Evolutionary conservation across 1,140 invertebrate species (phyloP).

Genomic region (Lordiphosa collinella): DNA sequence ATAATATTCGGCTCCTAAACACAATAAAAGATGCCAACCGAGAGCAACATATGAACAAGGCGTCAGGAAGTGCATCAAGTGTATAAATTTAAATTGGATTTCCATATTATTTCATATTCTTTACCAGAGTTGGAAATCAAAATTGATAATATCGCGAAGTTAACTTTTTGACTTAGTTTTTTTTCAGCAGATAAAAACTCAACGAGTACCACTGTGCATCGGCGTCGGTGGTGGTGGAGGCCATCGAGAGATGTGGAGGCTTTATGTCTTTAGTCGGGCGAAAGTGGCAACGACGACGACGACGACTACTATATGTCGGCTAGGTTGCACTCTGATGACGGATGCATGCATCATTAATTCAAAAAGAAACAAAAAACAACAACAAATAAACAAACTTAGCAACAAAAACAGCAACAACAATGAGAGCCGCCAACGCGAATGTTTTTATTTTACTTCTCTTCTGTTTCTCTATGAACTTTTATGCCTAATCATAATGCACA

Average conservation of each 20-base stretch:
- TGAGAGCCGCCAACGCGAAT: constrained; percentile 13
- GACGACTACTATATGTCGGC: constrained; percentile 23
- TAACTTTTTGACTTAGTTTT: too few species aligned
- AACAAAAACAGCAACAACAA: constrained; percentile 1
- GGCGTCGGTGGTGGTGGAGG: constrained; percentile 18
- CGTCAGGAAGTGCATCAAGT: too few species aligned
- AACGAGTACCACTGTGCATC: too few species aligned
- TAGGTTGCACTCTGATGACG: constrained; percentile 61
- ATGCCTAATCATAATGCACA: constrained; percentile 45
- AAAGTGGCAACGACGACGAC: constrained; percentile 41
- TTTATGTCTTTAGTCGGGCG: constrained; percentile 17
- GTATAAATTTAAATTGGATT: too few species aligned
- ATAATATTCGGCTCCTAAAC: too few species aligned
- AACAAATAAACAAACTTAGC: constrained; percentile 16
- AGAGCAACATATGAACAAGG: too few species aligned
- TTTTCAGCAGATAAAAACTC: too few species aligned
- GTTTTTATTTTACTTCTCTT: constrained; percentile 16
- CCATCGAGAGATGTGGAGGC: constrained; percentile 15
- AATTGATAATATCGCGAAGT: too few species aligned
- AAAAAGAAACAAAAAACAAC: constrained; percentile 46
- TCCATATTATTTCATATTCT: too few species aligned
- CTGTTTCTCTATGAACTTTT: constrained; percentile 27
- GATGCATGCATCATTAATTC: constrained; percentile 77
- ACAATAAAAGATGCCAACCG: too few species aligned
- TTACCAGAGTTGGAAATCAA: too few species aligned